Percentiles rank a stretch among this genome's conserved stretches.
Evolutionary conservation across 2,113 vertebrate species (phyloP).

Genomic region (Pholis gunnellus): DNA sequence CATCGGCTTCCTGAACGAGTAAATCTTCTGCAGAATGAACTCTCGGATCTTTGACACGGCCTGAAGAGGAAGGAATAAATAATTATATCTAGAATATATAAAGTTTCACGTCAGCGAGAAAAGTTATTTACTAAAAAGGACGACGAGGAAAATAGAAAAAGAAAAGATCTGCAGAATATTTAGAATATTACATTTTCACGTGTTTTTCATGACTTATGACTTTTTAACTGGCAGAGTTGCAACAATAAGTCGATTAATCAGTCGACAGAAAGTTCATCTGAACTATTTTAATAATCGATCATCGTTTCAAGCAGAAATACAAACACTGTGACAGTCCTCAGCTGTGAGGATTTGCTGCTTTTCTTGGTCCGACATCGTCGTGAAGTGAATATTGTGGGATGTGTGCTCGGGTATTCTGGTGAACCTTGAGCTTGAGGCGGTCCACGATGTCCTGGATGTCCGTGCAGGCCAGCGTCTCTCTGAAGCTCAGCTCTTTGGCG

Average conservation of each 20-base stretch:
- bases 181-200: not conserved
- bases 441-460: conserved; percentile 93
- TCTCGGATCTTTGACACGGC: conserved; percentile 94
- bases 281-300: no score
- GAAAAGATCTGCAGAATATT: not conserved
- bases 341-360: not conserved
- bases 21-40: conserved; percentile 94
- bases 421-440: conserved; percentile 90
- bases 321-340: not conserved
- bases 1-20: conserved; percentile 95
- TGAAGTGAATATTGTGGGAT: not conserved
- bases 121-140: not conserved
- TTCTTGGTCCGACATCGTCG: not conserved
- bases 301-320: not conserved
- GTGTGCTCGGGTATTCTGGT: no score
- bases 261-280: not conserved
- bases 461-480: conserved; percentile 90
- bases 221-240: not conserved
- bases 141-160: no score
- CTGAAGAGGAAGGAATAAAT: conserved; percentile 65
- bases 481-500: conserved; percentile 92
- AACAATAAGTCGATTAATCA: not conserved
- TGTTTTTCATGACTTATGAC: not conserved
- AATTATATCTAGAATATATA: no score
- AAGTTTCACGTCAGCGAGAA: not conserved